These are phyloP conservation scores for Bucorvus abyssinicus DNA, from an alignment of 2,797 vertebrate species.

Conservation along the genomic window DNA sequence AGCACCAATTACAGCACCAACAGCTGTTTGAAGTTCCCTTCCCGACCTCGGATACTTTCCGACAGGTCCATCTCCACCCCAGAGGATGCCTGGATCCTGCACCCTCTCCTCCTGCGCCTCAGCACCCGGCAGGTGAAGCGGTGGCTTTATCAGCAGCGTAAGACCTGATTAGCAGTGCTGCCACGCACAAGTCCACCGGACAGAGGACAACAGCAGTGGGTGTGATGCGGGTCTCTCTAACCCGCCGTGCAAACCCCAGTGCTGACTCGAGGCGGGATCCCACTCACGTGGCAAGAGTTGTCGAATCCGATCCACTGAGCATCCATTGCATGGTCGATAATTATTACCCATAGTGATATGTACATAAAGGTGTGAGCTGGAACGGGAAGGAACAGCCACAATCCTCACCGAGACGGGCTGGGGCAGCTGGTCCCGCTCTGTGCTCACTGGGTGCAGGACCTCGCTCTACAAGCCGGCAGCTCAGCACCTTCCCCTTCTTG, in stretches of 20 bases:
- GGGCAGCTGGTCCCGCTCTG: background rate
- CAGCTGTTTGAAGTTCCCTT: background rate
- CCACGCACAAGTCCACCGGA: rapidly evolving
- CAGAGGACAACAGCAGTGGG: rapidly evolving
- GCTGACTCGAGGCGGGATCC: background rate
- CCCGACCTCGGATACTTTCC: background rate
- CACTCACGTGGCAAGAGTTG: too few species aligned
- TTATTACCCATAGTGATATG: rapidly evolving
- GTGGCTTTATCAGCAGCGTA: background rate
- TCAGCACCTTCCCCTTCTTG: background rate
- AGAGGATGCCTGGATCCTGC: background rate
- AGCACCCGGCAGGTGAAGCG: background rate
- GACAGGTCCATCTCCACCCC: background rate
- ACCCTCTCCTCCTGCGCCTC: background rate
- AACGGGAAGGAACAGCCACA: background rate
- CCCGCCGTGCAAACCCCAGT: rapidly evolving
- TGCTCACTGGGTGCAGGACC: background rate
- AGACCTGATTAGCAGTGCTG: too few species aligned
- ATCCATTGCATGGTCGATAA: rapidly evolving
- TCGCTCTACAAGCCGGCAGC: background rate
- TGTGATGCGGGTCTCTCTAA: rapidly evolving
- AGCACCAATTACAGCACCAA: background rate
- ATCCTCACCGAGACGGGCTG: rapidly evolving
- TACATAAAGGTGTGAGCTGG: background rate
- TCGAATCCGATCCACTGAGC: rapidly evolving